Conservation (phyloP, 2,113 vertebrate genomes). For the Dasyprocta punctata region DNA sequence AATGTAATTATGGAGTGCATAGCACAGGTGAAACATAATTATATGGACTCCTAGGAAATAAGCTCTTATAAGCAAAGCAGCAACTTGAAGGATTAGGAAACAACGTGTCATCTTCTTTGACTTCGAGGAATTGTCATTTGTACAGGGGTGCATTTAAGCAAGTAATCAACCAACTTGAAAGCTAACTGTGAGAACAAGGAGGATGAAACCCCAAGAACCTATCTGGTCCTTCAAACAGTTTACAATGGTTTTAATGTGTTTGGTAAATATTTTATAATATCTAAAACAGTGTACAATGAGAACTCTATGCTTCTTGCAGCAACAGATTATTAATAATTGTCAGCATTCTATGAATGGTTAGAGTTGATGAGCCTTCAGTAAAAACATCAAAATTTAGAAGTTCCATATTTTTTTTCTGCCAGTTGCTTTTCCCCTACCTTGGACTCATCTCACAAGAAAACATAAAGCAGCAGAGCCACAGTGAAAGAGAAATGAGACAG, state of each 20-base stretch:
- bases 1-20: slow-evolving; percentile 59
- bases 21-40: slow-evolving; percentile 61
- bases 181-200: slow-evolving; percentile 16
- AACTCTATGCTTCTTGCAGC: slow-evolving; percentile 11
- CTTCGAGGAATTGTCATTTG: neutral
- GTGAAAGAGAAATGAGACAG: neutral
- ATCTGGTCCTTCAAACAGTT: slow-evolving; percentile 56
- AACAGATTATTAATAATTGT: slow-evolving; percentile 76
- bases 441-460: neutral
- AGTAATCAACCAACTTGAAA: slow-evolving; percentile 37
- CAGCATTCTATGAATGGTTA: slow-evolving; percentile 15
- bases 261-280: slow-evolving; percentile 74
- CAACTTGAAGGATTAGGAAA: neutral
- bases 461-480: neutral
- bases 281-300: slow-evolving; percentile 69
- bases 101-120: neutral
- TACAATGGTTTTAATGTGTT: slow-evolving; percentile 42
- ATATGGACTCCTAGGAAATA: slow-evolving; percentile 55
- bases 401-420: neutral
- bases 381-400: neutral
- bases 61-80: neutral
- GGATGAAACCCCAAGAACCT: slow-evolving; percentile 33
- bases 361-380: neutral
- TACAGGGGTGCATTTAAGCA: neutral
- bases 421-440: neutral